phyloP scores from a whole-genome alignment of 2,797 vertebrate genomes.

The Neosalanx taihuensis region DNA sequence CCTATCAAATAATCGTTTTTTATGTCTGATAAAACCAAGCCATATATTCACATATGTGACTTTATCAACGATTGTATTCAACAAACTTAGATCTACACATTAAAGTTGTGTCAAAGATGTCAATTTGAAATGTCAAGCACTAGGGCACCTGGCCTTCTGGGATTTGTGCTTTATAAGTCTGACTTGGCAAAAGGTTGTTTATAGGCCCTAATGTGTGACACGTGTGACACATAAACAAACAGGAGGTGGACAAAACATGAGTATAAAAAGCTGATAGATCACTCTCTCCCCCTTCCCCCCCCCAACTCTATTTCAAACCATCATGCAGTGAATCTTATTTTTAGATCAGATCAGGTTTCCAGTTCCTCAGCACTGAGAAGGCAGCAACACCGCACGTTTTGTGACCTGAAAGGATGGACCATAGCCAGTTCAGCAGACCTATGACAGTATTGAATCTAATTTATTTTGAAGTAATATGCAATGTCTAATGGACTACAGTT shows the following conservation, averaged over 20 bases:
- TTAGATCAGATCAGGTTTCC: slow-evolving; percentile 73
- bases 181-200: neutral
- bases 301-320: slow-evolving; percentile 19
- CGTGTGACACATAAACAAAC: neutral
- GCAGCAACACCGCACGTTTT: slow-evolving; percentile 45
- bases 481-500: no score
- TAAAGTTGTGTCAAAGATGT: no score
- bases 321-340: slow-evolving; percentile 69
- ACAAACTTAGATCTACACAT: no score
- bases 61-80: no score
- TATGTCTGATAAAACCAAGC: neutral
- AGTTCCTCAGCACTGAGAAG: slow-evolving; percentile 54
- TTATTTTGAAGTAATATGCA: no score
- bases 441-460: no score
- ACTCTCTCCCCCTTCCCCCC: neutral
- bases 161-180: neutral
- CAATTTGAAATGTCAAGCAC: no score
- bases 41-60: no score
- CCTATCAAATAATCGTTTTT: slow-evolving; percentile 3
- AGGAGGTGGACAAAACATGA: slow-evolving; percentile 1
- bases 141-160: no score
- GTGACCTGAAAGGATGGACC: slow-evolving; percentile 27
- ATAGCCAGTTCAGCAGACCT: slow-evolving; percentile 7
- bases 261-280: no score
- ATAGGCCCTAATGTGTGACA: neutral